Base-by-base conservation (phyloP, 2,113 vertebrate species). In the Corythoichthys haematopterus region DNA sequence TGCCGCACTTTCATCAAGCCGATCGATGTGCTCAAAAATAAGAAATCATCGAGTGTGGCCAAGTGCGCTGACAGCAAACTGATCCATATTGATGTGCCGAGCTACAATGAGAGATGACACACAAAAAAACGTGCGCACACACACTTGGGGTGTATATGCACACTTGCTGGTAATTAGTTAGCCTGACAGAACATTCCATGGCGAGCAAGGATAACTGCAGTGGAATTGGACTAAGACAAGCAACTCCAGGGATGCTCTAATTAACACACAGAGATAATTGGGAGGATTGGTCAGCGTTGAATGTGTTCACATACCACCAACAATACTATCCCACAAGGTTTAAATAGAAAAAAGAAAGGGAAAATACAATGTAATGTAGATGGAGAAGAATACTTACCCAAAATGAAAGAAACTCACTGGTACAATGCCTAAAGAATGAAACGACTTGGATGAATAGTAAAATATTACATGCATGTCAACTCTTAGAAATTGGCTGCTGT, bases 251-350 rank as follows among this genome's bases (percentile, higher is more conserved):
- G 76, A 77, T 71, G 62, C n/a, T 62, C 87, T 89, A 87, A 89
- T 89, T 89, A 89, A 89, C 85, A 85, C 77, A 71, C 65, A 53
- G 66, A 65, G 66, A 84, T 87, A 90, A 91, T 88, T 85, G 79
- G 73, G 62, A 53, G 38, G 11, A 45, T 37, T 36, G 50, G 69
- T 64, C 36, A 59, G 52, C 62, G 60, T 28, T 28, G 20, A 28
- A 28, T 36, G 48, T 51, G 72, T 69, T 62, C 77, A 68, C 15
- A 28, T 36, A 45, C 28, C 11, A 5, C 43, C 43, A 36, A 64
- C 13, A 64, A 35, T 64, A 45, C 13, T 76, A 68, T 83, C 84
- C 87, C 79, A 74, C 80, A 83, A 77, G 78, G 69, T 81, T 70
- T 33, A 20, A 33, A 47, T 15, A 28, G 15, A 43, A 45, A 63